Evolutionary conservation across 1,140 invertebrate genomes (phyloP), one percentile per base, ranked within the genome.

Genomic region (Nasonia longicornis): DNA sequence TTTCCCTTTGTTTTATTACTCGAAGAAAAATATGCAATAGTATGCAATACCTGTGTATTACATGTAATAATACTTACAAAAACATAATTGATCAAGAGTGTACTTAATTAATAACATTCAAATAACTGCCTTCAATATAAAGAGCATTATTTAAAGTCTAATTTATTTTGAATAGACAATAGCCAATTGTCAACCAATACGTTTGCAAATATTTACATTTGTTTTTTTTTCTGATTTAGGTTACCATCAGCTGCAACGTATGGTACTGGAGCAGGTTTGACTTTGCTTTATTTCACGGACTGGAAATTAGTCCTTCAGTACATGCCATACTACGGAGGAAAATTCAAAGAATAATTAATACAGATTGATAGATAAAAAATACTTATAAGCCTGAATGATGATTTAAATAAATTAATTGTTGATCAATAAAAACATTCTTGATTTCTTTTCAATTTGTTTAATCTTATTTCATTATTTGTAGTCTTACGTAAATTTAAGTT

Each of bases 291-390:
- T 87, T 92, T 95, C 73, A 96, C 95, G 0, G 95, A 96, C 85
- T 96, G 95, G 95, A 95, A 94, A 89, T 84, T 93, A 16, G 88
- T 96, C 80, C 89, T 94, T 63, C 91, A 94, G 85, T 93, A 95
- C 86, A 88, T 96, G 67, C 96, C 96, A 29, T 95, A 92, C 87
- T 96, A 96, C 87, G 92, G 92, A 84, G 92, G 92, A 77, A 96
- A 96, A 90, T 96, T 94, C 11, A 89, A 92, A 83, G 87, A 91
- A 84, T 67, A 77, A 48, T 38, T 48, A 7, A 42, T 45, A 67
- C 22, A 29, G 10, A 71, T 2, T 42, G 7, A 67, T 71, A 35
- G 16, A 71, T n/a, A 42, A 38, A 73, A 45, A 69, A 48, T 75
- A 10, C 26, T 42, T 29, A 75, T 35, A 70, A 67, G 31, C 31